phyloP scores from a whole-genome alignment of 2,113 vertebrate genomes.

The Hemiscyllium ocellatum region DNA sequence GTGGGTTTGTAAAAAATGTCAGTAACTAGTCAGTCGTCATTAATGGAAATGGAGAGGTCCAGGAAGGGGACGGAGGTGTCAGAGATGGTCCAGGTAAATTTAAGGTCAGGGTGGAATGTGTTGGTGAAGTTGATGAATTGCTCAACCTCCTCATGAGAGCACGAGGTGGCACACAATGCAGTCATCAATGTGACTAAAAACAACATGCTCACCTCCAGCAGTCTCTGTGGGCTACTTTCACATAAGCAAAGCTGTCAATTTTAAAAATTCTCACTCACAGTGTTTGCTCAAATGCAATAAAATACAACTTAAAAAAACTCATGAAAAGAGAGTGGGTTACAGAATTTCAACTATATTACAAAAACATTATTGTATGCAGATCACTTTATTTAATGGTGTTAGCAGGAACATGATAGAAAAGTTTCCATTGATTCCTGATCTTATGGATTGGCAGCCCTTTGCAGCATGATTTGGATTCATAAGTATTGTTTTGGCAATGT shows the following conservation, averaged over 20 bases:
- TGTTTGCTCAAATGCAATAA: not conserved
- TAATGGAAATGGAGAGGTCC: too few species aligned
- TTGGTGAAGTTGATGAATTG: too few species aligned
- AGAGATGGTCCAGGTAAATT: too few species aligned
- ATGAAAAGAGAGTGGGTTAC: not conserved
- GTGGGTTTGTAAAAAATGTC: too few species aligned
- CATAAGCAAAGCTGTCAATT: not conserved
- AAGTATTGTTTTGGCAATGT: too few species aligned
- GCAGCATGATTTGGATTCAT: too few species aligned
- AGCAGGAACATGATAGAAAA: not conserved
- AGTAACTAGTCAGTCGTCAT: too few species aligned
- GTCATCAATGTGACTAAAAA: too few species aligned
- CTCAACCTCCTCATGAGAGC: too few species aligned
- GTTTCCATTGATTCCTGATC: not conserved
- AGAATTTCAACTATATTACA: not conserved
- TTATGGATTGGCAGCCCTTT: not conserved
- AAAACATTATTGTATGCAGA: not conserved
- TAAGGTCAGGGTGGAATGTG: too few species aligned
- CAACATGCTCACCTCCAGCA: not conserved
- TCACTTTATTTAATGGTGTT: not conserved
- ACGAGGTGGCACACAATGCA: too few species aligned
- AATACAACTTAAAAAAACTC: not conserved
- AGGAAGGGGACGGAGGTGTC: too few species aligned
- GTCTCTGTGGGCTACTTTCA: not conserved
- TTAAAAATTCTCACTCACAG: not conserved